These are phyloP conservation scores for Elgonia sp. DNA, from an alignment of 2,888 invertebrate species.

Conservation along the genomic window DNA sequence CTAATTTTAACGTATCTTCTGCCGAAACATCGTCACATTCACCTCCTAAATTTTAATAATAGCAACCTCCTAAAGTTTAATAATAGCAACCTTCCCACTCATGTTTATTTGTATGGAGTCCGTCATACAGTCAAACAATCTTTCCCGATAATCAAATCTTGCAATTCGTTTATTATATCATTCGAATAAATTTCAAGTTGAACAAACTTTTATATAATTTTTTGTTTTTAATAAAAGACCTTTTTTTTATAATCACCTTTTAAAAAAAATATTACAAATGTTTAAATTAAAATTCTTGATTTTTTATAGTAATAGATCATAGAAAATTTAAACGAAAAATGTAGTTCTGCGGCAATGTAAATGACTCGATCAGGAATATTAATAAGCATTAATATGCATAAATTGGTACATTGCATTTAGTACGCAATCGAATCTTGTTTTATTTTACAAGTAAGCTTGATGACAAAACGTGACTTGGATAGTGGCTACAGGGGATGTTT, in stretches of 20 bases:
- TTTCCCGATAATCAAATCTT: slow-evolving; percentile 6
- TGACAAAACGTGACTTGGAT: slow-evolving; percentile 58
- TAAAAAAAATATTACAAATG: too few species aligned
- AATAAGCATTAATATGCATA: slow-evolving; percentile 65
- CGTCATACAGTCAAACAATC: not conserved
- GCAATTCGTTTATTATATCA: too few species aligned
- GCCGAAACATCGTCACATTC: too few species aligned
- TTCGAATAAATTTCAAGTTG: too few species aligned
- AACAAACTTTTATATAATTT: too few species aligned
- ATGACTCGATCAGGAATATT: slow-evolving; percentile 29
- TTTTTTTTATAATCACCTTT: too few species aligned
- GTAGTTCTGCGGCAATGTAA: not conserved
- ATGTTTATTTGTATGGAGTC: slow-evolving; percentile 1
- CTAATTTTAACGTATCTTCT: too few species aligned
- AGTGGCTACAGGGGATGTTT: not conserved
- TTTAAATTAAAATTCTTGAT: too few species aligned
- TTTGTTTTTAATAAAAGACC: too few species aligned
- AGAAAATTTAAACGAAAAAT: too few species aligned
- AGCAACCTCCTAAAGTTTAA: slow-evolving; percentile 18
- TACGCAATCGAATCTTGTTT: slow-evolving; percentile 32
- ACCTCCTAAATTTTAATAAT: not conserved
- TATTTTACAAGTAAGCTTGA: slow-evolving; percentile 45
- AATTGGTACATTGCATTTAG: slow-evolving; percentile 42
- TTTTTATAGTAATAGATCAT: too few species aligned
- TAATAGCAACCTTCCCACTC: not conserved